These are phyloP conservation scores for Orchesella cincta DNA, from an alignment of 1,140 invertebrate genomes.

Conservation along the genomic window DNA sequence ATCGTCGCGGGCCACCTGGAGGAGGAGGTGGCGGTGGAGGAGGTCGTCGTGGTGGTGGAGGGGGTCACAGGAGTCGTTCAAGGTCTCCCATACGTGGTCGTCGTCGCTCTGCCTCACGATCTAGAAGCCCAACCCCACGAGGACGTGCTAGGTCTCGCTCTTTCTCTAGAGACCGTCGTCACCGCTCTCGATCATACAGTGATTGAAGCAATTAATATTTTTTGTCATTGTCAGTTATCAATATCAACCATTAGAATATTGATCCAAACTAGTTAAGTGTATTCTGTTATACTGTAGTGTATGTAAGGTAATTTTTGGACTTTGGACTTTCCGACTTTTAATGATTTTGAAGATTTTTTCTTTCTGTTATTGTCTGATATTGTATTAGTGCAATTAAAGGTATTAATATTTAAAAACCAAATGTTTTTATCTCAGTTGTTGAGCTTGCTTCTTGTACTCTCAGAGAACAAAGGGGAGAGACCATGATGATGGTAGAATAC, in stretches of 20 bases:
- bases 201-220: not conserved
- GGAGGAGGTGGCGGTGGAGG: slow-evolving; percentile 67
- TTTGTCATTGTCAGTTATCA: not conserved
- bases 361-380: too few species aligned
- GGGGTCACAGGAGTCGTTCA: slow-evolving; percentile 67
- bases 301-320: not conserved
- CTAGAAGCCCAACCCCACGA: slow-evolving; percentile 8
- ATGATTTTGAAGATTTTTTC: not conserved
- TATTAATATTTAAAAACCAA: too few species aligned
- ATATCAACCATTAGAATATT: not conserved
- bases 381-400: too few species aligned
- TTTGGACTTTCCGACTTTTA: not conserved
- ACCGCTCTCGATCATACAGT: slow-evolving; percentile 16
- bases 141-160: slow-evolving; percentile 14
- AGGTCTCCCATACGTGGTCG: slow-evolving; percentile 59
- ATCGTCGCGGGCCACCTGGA: slow-evolving; percentile 54
- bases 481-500: too few species aligned
- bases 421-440: too few species aligned
- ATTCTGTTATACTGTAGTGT: not conserved
- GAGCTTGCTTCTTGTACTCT: too few species aligned
- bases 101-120: not conserved
- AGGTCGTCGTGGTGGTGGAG: slow-evolving; percentile 67
- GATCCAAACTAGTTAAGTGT: not conserved
- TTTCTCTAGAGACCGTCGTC: slow-evolving; percentile 3
- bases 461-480: too few species aligned